Percentiles rank a stretch among this genome's conserved stretches.
Conservation (phyloP, 92 coral and sea anemone genomes). For the Virgularia gustaviana region DNA sequence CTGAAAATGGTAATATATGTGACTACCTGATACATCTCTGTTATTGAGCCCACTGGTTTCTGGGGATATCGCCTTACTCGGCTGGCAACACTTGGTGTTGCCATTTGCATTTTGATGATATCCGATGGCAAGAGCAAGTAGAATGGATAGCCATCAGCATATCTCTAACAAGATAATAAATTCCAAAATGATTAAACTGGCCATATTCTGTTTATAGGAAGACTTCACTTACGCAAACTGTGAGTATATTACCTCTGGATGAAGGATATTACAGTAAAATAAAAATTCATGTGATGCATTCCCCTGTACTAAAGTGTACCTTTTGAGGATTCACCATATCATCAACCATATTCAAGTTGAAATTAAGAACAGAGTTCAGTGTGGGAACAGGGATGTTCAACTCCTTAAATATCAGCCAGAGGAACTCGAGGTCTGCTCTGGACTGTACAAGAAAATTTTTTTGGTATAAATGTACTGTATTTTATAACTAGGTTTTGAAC, state of each 20-base stretch:
- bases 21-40: not conserved
- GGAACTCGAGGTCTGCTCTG: not conserved
- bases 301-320: too few relatives aligned
- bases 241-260: not conserved
- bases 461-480: not conserved
- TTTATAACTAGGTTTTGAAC: too few relatives aligned
- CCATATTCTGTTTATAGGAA: too few relatives aligned
- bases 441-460: not conserved
- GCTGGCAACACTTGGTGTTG: not conserved
- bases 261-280: too few relatives aligned
- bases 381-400: not conserved
- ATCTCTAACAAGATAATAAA: too few relatives aligned
- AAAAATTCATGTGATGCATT: too few relatives aligned
- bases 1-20: too few relatives aligned
- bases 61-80: not conserved
- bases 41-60: conserved; percentile 1
- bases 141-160: too few relatives aligned
- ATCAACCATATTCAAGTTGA: not conserved
- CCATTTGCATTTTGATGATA: not conserved
- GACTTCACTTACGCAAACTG: not conserved
- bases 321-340: not conserved
- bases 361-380: not conserved
- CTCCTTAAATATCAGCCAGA: not conserved
- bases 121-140: too few relatives aligned
- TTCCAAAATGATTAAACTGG: too few relatives aligned